Percentiles rank a stretch among this genome's conserved stretches.
These are phyloP conservation scores for Prorops nasuta DNA, from an alignment of 1,140 invertebrate species.

Conservation along the genomic window DNA sequence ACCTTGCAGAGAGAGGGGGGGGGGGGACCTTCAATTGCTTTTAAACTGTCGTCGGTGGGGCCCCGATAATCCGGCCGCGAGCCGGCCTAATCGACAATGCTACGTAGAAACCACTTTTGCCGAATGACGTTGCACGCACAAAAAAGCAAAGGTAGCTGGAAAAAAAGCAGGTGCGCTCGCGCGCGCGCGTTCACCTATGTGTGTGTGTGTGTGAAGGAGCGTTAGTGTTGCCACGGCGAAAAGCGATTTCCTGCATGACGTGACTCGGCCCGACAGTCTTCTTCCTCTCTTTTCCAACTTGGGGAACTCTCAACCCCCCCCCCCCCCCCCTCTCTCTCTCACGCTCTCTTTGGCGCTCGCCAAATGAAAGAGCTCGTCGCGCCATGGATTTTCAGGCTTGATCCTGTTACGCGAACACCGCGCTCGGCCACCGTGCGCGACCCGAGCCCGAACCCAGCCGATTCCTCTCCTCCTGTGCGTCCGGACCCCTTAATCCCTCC, in stretches of 20 bases:
- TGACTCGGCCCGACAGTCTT: slow-evolving; percentile 17
- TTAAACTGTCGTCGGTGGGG: slow-evolving; percentile 12
- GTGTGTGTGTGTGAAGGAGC: not conserved
- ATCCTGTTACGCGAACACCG: too few species aligned
- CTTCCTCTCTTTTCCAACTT: slow-evolving; percentile 31
- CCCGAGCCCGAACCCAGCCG: too few species aligned
- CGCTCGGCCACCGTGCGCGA: not conserved
- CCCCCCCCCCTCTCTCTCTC: not conserved
- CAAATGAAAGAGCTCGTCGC: too few species aligned
- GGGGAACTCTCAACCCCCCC: slow-evolving; percentile 13
- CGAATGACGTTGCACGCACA: slow-evolving; percentile 11
- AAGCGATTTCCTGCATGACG: slow-evolving; percentile 41
- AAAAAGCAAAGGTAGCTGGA: not conserved
- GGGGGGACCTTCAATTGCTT: too few species aligned
- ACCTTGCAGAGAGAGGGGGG: too few species aligned
- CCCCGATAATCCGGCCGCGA: slow-evolving; percentile 10
- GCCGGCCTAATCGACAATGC: not conserved
- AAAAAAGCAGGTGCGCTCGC: not conserved
- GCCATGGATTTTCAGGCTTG: not conserved
- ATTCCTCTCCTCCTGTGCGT: too few species aligned
- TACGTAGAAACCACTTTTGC: slow-evolving; percentile 12
- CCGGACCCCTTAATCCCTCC: too few species aligned
- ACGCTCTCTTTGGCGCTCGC: not conserved
- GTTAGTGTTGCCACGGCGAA: slow-evolving; percentile 6
- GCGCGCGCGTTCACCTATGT: slow-evolving; percentile 5